phyloP scores from a whole-genome alignment of 1,140 invertebrate species.

The Drosophila athabasca region DNA sequence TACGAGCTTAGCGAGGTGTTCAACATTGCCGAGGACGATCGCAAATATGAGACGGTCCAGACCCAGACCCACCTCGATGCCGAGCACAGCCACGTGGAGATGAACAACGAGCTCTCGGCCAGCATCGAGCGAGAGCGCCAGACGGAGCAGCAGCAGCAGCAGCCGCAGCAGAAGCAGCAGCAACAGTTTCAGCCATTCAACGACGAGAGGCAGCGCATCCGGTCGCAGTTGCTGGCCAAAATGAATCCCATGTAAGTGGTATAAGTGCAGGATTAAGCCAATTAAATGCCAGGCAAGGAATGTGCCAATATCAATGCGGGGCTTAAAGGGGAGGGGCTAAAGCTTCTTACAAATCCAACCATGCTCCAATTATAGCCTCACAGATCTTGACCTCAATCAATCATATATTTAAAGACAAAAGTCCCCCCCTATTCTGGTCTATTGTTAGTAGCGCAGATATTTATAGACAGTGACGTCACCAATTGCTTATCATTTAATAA shows the following conservation, averaged over 20 bases:
- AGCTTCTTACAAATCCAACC: too few species aligned
- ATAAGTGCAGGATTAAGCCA: constrained; percentile 13
- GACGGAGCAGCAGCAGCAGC: constrained; percentile 40
- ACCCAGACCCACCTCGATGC: constrained; percentile 87
- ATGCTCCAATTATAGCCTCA: too few species aligned
- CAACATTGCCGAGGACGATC: constrained; percentile 90
- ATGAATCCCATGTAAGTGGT: constrained; percentile 83
- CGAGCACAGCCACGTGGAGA: constrained; percentile 86
- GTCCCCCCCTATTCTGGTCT: not conserved
- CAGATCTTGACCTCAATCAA: not conserved
- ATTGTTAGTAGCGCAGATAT: not conserved
- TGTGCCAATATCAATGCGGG: too few species aligned
- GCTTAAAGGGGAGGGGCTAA: too few species aligned
- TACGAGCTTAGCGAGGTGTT: constrained; percentile 94
- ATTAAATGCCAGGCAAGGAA: not conserved
- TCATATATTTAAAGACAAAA: not conserved
- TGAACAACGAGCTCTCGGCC: constrained; percentile 90
- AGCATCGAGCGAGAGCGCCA: constrained; percentile 90
- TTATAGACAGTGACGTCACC: too few species aligned
- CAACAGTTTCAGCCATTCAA: constrained; percentile 74
- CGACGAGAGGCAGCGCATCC: constrained; percentile 76
- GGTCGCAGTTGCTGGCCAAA: constrained; percentile 77
- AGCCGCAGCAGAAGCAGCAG: constrained; percentile 86
- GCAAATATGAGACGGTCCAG: constrained; percentile 89
- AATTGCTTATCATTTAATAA: too few species aligned